These are phyloP conservation scores for Cheilosia soror DNA, from an alignment of 2,888 invertebrate species.

Conservation along the genomic window DNA sequence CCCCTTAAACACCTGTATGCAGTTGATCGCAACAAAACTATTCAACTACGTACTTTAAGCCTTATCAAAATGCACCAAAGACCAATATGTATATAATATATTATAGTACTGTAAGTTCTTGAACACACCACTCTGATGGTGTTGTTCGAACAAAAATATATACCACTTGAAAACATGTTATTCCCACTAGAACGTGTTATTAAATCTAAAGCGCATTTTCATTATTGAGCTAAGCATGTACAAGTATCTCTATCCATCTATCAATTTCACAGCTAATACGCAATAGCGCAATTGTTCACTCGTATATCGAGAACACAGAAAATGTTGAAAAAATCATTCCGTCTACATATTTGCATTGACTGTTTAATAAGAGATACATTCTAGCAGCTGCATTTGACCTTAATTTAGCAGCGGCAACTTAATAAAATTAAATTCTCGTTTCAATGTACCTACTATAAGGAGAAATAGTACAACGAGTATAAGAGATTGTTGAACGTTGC, in stretches of 20 bases:
- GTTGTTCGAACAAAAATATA: neutral
- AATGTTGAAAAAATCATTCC: neutral
- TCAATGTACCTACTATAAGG: neutral
- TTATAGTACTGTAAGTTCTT: neutral
- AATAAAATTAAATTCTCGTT: conserved; percentile 44
- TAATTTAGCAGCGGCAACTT: conserved; percentile 44
- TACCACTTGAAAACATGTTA: conserved; percentile 11
- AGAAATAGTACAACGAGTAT: neutral
- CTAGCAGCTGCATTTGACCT: conserved; percentile 58
- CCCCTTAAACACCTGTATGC: no score
- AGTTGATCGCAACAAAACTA: no score
- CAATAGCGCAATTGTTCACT: conserved; percentile 25
- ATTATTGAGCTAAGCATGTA: conserved; percentile 21
- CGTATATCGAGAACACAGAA: neutral
- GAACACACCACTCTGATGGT: neutral
- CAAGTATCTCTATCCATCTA: neutral
- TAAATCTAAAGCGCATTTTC: conserved; percentile 9
- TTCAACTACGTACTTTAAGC: neutral
- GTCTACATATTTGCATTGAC: conserved; percentile 17
- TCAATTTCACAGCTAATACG: conserved; percentile 31
- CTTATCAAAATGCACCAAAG: neutral
- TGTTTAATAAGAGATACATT: conserved; percentile 37
- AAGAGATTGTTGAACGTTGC: neutral
- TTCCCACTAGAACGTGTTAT: conserved; percentile 24
- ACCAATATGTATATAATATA: neutral